Evolutionary conservation across 2,797 vertebrate species (phyloP), one percentile per base, ranked within the genome.

Genomic region (Gadopsis marmoratus): DNA sequence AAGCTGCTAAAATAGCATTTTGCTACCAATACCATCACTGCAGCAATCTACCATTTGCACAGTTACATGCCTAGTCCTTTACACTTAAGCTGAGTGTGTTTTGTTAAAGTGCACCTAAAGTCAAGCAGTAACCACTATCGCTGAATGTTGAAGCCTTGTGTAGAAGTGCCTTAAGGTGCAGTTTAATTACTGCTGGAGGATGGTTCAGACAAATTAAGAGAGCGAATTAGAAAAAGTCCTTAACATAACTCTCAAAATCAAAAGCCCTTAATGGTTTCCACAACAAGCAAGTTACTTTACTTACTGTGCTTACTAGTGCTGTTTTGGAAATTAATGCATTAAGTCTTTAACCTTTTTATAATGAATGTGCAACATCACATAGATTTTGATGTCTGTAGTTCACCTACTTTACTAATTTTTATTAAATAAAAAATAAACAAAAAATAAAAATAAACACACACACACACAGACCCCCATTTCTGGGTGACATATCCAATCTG

Each of bases 401-500:
- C 85, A 70, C 76, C 63, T 82, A 79, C n/a, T n/a, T n/a, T n/a
- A n/a, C n/a, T n/a, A n/a, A n/a, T n/a, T n/a, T n/a, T n/a, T n/a
- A n/a, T n/a, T n/a, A n/a, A n/a, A n/a, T n/a, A n/a, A n/a, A n/a
- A n/a, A n/a, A n/a, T n/a, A n/a, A n/a, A n/a, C n/a, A n/a, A n/a
- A n/a, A n/a, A n/a, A n/a, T n/a, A n/a, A n/a, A n/a, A n/a, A n/a
- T n/a, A n/a, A n/a, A n/a, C n/a, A n/a, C n/a, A 58, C 71, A 60
- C 47, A 60, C 35, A 64, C 31, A 64, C 55, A 72, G 53, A 65
- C 77, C 64, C 74, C 71, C 39, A 60, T 87, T 90, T 85, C 71
- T 64, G 59, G 29, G 54, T 91, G 88, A 91, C 79, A 92, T 89
- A 91, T 83, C 79, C 79, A 83, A 74, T 79, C 54, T 17, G 75